Evolutionary conservation across 2,797 vertebrate species (phyloP).

Genomic region (Lacerta bilineata): DNA sequence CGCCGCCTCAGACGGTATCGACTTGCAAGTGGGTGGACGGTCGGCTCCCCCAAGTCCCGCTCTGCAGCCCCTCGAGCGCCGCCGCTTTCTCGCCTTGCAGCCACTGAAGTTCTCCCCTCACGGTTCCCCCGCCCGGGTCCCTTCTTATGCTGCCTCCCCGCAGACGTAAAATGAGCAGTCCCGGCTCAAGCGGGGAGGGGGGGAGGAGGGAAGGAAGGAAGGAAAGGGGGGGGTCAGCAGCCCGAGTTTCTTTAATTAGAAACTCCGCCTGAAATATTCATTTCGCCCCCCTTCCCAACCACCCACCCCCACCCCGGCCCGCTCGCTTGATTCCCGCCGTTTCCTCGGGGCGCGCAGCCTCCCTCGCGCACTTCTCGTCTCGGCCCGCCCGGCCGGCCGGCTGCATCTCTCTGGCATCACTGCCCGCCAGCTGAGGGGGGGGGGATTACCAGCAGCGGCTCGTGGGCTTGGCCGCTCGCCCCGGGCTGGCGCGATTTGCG

Average conservation of each 20-base stretch:
- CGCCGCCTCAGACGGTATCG: constrained; percentile 64
- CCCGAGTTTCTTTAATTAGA: constrained; percentile 19
- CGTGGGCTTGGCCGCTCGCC: not conserved
- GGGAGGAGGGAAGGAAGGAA: not conserved
- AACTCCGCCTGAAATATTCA: not conserved
- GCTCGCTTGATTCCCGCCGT: constrained; percentile 15
- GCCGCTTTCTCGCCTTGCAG: constrained; percentile 21
- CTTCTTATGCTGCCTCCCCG: constrained; percentile 81
- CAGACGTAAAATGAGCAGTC: constrained; percentile 40
- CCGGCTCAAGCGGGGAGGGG: not conserved
- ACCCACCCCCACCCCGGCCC: not conserved
- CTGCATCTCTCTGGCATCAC: not conserved
- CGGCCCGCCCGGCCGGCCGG: not conserved
- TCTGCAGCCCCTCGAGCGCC: constrained; percentile 68
- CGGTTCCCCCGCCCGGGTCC: constrained; percentile 56
- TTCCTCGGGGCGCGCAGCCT: constrained; percentile 4
- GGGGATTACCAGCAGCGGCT: not conserved
- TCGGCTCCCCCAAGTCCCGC: constrained; percentile 64
- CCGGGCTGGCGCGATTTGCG: not conserved
- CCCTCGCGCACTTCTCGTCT: not conserved
- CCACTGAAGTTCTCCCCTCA: constrained; percentile 50
- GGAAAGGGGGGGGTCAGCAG: not conserved
- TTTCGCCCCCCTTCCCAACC: not conserved
- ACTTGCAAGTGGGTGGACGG: constrained; percentile 73
- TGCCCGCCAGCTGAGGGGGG: not conserved